Evolutionary conservation across 2,113 vertebrate species (phyloP), one percentile per base, ranked within the genome.

Genomic region (Callospermophilus lateralis): DNA sequence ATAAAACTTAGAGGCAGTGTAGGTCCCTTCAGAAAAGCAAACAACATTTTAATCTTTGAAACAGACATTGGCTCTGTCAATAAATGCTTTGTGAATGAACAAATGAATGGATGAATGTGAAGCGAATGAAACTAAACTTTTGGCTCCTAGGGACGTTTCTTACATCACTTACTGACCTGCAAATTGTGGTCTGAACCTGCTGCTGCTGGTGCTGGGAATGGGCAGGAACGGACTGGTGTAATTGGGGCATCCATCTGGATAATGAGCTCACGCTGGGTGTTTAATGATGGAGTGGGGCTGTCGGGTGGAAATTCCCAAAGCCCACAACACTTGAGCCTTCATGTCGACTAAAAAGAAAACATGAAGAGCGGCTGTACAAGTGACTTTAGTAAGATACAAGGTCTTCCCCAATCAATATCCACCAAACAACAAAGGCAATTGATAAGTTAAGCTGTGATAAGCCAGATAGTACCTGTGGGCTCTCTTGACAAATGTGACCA

Each of bases 301-400:
- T 87, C 32, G 0, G 78, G 17, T 78, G 34, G 84, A 84, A 94
- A 97, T 90, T 93, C 74, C 95, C 84, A 89, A 67, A 93, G 70
- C 89, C 61, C 1, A 3, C 19, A 88, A 39, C 78, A 83, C 39
- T 34, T 30, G 37, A 84, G 70, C 76, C 42, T 94, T 89, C 86
- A 9, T 5, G 79, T 93, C 16, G 5, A 88, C 89, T 74, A 26
- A 70, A 90, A 96, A 78, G 77, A 86, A 94, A 86, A 84, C 87
- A 74, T 42, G n/a, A 92, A 65, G 58, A 67, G 51, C 63, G 79
- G 48, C 61, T 67, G 19, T 88, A 77, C 37, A 61, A 83, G 65
- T 79, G 94, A 93, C 91, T 89, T 94, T 78, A 77, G 83, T 78
- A 87, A 96, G 91, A 97, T 78, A 58, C 97, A 83, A 87, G 93